Evolutionary conservation across 2,113 vertebrate genomes (phyloP).

Genomic region (Elanoides forficatus): DNA sequence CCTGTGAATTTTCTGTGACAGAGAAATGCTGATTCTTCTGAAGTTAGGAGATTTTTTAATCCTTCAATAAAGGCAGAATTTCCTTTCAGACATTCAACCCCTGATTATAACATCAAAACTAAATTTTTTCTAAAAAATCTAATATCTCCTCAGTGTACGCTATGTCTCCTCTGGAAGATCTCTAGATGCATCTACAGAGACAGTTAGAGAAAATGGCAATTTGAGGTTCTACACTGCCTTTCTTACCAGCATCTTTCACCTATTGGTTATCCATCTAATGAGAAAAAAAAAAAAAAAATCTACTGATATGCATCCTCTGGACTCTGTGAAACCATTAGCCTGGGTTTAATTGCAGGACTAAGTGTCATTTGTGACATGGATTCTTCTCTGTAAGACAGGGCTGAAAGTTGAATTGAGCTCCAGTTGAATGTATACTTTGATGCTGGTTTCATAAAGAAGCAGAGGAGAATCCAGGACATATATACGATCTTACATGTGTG

Average conservation of each 20-base stretch:
- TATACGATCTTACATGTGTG: background rate
- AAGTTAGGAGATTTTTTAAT: background rate
- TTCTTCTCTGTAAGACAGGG: background rate
- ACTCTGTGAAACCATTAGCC: background rate
- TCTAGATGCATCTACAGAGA: accelerated
- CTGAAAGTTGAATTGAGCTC: background rate
- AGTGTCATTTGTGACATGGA: background rate
- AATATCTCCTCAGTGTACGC: background rate
- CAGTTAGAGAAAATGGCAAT: background rate
- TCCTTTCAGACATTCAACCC: background rate
- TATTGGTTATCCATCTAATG: accelerated
- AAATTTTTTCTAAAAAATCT: background rate
- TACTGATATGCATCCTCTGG: background rate
- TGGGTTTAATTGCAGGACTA: background rate
- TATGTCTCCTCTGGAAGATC: background rate
- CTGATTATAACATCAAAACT: background rate
- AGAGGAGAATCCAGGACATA: background rate
- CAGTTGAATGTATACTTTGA: background rate
- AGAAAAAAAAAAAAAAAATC: background rate
- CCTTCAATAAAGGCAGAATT: background rate
- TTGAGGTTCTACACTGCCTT: background rate
- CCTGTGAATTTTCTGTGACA: background rate
- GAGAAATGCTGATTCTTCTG: background rate
- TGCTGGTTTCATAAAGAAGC: background rate
- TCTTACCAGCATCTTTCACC: background rate